Evolutionary conservation across 1,140 invertebrate species (phyloP).

Genomic region (Bradysia coprophila): DNA sequence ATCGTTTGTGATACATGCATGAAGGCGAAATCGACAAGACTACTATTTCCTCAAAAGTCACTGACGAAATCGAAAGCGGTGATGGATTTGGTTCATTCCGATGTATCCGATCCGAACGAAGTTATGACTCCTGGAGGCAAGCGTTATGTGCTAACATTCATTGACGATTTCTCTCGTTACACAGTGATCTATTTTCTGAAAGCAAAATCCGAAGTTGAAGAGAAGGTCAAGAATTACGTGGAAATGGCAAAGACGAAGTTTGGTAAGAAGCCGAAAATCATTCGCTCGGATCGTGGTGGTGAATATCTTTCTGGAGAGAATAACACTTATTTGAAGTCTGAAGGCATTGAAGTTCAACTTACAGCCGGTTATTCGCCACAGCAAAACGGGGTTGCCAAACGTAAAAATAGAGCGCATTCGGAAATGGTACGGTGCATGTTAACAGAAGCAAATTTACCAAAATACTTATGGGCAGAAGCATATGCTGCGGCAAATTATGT

Average conservation of each 20-base stretch:
- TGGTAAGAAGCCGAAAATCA: conserved; percentile 13
- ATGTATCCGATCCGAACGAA: conserved; percentile 26
- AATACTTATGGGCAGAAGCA: neutral
- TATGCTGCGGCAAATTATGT: neutral
- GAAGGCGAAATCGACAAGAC: conserved; percentile 18
- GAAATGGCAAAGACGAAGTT: conserved; percentile 15
- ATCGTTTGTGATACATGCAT: conserved; percentile 15
- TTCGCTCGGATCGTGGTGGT: conserved; percentile 25
- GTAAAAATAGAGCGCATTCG: neutral
- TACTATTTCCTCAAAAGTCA: conserved; percentile 10
- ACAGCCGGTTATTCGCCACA: conserved; percentile 25
- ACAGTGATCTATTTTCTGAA: conserved; percentile 21
- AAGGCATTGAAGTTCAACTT: conserved; percentile 19
- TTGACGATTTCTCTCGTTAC: conserved; percentile 23
- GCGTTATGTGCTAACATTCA: conserved; percentile 20
- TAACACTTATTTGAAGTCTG: neutral
- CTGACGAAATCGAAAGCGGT: conserved; percentile 8
- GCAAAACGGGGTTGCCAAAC: conserved; percentile 21
- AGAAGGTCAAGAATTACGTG: conserved; percentile 18
- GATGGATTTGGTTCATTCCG: conserved; percentile 23
- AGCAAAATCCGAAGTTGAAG: conserved; percentile 18
- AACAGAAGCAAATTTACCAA: conserved; percentile 1
- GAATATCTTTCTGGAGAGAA: conserved; percentile 17
- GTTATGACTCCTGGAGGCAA: conserved; percentile 13
- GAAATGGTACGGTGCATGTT: neutral